A percentile compares a stretch with the other conserved stretches of the same genome.
Evolutionary conservation across 2,888 invertebrate species (phyloP).

Genomic region (Crioceris asparagi): DNA sequence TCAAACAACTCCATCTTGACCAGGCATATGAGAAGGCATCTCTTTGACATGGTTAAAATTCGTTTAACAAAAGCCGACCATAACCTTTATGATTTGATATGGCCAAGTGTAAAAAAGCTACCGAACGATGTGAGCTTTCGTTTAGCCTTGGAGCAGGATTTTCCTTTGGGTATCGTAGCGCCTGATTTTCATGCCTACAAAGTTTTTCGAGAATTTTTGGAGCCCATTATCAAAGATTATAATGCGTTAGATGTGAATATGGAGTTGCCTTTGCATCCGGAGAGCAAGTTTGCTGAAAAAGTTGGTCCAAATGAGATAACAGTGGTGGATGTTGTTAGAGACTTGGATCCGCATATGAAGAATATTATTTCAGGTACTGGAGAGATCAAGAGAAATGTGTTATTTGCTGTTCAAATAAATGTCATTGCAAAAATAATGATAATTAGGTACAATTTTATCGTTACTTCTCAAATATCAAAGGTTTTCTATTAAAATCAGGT

Average conservation of each 20-base stretch:
- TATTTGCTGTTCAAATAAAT: no score
- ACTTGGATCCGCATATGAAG: conserved; percentile 62
- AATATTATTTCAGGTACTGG: conserved; percentile 43
- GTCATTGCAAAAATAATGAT: no score
- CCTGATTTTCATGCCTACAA: conserved; percentile 80
- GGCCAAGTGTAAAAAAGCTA: conserved; percentile 77
- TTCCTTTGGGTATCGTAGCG: conserved; percentile 65
- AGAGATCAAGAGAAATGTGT: no score
- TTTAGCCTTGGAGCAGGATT: conserved; percentile 56
- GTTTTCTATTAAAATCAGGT: no score
- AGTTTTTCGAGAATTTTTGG: conserved; percentile 72
- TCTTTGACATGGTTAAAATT: conserved; percentile 64
- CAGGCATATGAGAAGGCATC: conserved; percentile 60
- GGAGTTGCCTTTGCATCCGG: conserved; percentile 55
- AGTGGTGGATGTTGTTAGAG: conserved; percentile 41
- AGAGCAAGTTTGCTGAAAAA: conserved; percentile 41
- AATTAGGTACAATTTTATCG: no score
- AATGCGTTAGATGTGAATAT: conserved; percentile 59
- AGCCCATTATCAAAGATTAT: conserved; percentile 70
- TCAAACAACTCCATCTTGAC: conserved; percentile 51
- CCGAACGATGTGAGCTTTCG: conserved; percentile 46
- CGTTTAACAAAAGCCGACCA: conserved; percentile 75
- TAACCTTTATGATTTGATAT: conserved; percentile 78
- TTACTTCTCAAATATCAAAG: no score
- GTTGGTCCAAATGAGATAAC: no score